Evolutionary conservation across 2,113 vertebrate genomes (phyloP).

Genomic region (Coracopsis vasa): DNA sequence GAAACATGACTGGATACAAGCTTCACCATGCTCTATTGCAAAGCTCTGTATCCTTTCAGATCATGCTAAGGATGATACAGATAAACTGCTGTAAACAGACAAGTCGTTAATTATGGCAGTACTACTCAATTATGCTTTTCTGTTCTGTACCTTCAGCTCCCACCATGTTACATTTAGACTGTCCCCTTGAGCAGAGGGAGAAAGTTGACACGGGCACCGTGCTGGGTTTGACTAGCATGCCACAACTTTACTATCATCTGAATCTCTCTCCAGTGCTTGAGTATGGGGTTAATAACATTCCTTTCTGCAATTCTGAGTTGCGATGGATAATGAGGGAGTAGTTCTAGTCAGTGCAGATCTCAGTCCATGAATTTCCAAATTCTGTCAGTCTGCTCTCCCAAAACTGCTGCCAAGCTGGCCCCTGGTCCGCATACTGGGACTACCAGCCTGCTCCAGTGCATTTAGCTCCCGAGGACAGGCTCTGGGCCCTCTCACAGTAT

Average conservation of each 20-base stretch:
- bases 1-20: neutral
- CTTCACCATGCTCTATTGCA: fast-evolving
- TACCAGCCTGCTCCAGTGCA: neutral
- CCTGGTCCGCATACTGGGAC: neutral
- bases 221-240: neutral
- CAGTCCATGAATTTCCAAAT: constrained; percentile 8
- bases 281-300: neutral
- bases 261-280: neutral
- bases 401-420: constrained; percentile 56
- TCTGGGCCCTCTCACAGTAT: constrained; percentile 55
- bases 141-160: neutral
- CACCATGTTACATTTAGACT: neutral
- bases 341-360: neutral
- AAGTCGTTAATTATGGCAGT: neutral
- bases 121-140: neutral
- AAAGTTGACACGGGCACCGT: neutral
- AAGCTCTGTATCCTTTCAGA: neutral
- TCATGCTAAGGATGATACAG: neutral
- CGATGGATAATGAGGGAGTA: neutral
- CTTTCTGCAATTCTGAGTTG: neutral
- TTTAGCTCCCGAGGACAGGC: constrained; percentile 45
- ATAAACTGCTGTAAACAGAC: neutral
- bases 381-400: constrained; percentile 35
- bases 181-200: neutral
- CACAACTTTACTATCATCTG: neutral